These are phyloP conservation scores for Chloroceryle inda DNA, from an alignment of 2,797 vertebrate species.

Conservation along the genomic window DNA sequence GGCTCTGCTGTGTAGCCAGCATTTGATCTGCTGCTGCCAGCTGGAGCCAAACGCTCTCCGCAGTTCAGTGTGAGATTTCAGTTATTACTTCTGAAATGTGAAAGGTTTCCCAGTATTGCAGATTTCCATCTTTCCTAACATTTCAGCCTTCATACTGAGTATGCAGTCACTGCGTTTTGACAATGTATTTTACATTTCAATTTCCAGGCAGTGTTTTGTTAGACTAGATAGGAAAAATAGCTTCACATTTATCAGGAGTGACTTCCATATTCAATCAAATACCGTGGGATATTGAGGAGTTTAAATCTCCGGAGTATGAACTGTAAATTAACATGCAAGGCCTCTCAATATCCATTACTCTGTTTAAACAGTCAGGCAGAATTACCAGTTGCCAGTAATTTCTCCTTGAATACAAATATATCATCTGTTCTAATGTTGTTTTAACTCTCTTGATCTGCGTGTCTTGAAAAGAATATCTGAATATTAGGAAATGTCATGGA, in stretches of 20 bases:
- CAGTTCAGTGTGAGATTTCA: not conserved
- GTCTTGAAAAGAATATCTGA: not conserved
- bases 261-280: slow-evolving; percentile 11
- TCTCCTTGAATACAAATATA: slow-evolving; percentile 3
- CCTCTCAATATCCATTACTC: slow-evolving; percentile 7
- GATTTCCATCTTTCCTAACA: not conserved
- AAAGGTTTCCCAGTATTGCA: not conserved
- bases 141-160: not conserved
- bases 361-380: slow-evolving; percentile 19
- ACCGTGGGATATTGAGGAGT: not conserved
- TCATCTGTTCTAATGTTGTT: not conserved
- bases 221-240: slow-evolving; percentile 53
- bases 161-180: not conserved
- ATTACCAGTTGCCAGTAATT: slow-evolving; percentile 19
- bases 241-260: not conserved
- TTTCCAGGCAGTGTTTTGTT: slow-evolving; percentile 69
- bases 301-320: slow-evolving; percentile 10
- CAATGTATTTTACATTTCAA: not conserved
- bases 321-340: slow-evolving; percentile 30
- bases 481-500: not conserved
- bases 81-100: not conserved
- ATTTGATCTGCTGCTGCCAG: not conserved
- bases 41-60: not conserved
- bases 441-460: not conserved
- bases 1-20: not conserved